phyloP scores from a whole-genome alignment of 2,113 vertebrate species.

The Corythaixoides concolor region DNA sequence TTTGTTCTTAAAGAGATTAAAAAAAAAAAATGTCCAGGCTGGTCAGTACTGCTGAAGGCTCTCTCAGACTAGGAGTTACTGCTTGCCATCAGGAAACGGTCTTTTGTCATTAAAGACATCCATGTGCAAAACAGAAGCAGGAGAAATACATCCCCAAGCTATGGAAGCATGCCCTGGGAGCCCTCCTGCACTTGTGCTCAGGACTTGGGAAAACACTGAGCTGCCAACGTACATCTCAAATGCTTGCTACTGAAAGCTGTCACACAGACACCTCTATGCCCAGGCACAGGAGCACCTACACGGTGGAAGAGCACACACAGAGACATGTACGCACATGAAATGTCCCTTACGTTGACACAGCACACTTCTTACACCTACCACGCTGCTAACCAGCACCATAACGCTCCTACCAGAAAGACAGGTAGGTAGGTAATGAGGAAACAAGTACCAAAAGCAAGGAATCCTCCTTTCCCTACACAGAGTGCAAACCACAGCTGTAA shows the following conservation, averaged over 20 bases:
- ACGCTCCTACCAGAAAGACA: background rate
- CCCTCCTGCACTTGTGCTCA: background rate
- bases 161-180: fast-evolving
- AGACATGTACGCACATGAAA: fast-evolving
- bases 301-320: background rate
- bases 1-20: background rate
- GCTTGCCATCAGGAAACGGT: background rate
- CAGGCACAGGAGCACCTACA: background rate
- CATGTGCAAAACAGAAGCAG: background rate
- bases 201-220: background rate
- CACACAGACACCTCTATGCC: background rate
- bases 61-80: background rate
- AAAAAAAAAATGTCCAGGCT: background rate
- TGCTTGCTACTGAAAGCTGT: background rate
- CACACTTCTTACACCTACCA: background rate
- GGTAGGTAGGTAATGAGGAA: background rate
- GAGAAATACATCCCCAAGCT: background rate
- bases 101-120: background rate
- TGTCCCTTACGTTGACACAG: background rate
- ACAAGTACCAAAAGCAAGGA: background rate
- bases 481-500: background rate
- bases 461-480: background rate
- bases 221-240: background rate
- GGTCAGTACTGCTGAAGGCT: background rate
- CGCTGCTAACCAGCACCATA: background rate